These are phyloP conservation scores for Lepidurus couesii DNA, from an alignment of 1,140 invertebrate species.

Conservation along the genomic window DNA sequence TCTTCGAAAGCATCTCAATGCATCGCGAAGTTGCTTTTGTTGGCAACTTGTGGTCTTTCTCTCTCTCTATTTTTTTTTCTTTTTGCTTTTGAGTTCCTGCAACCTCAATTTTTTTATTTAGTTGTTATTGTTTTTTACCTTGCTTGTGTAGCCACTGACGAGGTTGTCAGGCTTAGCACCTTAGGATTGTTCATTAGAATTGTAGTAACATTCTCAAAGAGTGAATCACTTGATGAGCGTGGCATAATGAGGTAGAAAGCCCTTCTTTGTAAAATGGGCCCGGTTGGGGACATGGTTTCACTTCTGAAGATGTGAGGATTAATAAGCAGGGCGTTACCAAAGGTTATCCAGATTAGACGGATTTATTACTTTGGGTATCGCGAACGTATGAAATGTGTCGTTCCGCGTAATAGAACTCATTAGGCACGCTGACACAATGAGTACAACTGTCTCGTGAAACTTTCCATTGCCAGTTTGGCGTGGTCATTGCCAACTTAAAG, in stretches of 20 bases:
- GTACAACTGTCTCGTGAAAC: not conserved
- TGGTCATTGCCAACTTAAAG: not conserved
- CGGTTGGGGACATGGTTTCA: not conserved
- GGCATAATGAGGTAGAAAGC: not conserved
- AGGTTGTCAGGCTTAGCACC: conserved; percentile 2
- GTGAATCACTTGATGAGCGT: not conserved
- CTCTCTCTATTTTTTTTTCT: not conserved
- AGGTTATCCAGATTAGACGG: not conserved
- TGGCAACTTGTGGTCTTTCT: not conserved
- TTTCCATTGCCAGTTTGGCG: not conserved
- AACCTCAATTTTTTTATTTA: not conserved
- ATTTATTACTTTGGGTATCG: not conserved
- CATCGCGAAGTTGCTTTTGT: not conserved
- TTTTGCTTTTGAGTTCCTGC: not conserved
- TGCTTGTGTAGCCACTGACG: not conserved
- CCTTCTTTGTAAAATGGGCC: not conserved
- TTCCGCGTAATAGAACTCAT: not conserved
- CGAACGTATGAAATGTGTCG: not conserved
- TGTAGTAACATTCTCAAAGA: not conserved
- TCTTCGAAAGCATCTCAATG: not conserved
- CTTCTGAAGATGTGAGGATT: not conserved
- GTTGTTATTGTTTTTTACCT: not conserved
- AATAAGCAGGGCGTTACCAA: not conserved
- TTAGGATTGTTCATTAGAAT: not conserved
- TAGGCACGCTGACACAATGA: not conserved